phyloP scores from a whole-genome alignment of 2,888 invertebrate species.

The Dendrolimus houi region DNA sequence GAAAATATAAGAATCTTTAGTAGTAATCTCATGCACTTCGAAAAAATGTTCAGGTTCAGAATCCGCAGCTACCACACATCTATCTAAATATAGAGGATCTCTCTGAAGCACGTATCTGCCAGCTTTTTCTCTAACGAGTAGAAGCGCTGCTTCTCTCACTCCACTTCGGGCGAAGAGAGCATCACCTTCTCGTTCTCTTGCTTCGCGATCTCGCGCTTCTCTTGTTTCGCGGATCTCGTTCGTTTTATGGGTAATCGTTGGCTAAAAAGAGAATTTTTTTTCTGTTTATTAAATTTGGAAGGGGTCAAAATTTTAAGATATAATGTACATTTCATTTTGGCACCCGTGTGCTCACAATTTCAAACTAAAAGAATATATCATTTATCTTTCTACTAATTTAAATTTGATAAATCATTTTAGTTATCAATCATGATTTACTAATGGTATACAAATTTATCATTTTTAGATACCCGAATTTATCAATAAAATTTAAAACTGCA shows the following conservation, averaged over 20 bases:
- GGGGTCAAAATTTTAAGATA: not conserved
- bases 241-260: constrained; percentile 82
- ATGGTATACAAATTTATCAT: too few relatives aligned
- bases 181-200: constrained; percentile 60
- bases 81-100: constrained; percentile 93
- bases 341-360: too few relatives aligned
- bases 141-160: constrained; percentile 90
- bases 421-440: too few relatives aligned
- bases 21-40: constrained; percentile 94
- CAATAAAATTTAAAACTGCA: too few relatives aligned
- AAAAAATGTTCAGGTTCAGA: constrained; percentile 95
- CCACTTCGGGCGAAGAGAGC: constrained; percentile 83
- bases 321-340: not conserved
- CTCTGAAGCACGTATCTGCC: constrained; percentile 90
- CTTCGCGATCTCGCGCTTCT: constrained; percentile 61
- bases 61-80: constrained; percentile 93
- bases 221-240: constrained; percentile 77
- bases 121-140: constrained; percentile 92
- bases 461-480: too few relatives aligned
- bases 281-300: not conserved
- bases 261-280: constrained; percentile 54
- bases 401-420: too few relatives aligned
- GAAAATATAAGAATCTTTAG: constrained; percentile 95
- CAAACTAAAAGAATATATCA: too few relatives aligned
- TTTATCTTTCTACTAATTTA: too few relatives aligned